Evolutionary conservation across 2,888 invertebrate genomes (phyloP).

Genomic region (Crepidodera aurea): DNA sequence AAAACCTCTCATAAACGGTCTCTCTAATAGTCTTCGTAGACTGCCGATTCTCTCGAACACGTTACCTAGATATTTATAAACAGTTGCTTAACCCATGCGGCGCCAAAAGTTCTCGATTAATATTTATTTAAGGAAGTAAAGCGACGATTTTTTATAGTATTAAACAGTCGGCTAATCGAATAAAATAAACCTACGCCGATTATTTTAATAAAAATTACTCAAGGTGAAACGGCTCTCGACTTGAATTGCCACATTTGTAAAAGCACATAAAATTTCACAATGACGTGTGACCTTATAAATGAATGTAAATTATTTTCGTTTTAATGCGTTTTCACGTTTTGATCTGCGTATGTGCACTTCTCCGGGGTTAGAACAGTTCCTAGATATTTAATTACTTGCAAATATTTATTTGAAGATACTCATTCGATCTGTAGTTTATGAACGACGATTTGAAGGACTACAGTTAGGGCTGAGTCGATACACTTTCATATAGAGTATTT

Average conservation of each 20-base stretch:
- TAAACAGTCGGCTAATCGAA: slow-evolving; percentile 21
- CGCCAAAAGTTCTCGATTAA: slow-evolving; percentile 29
- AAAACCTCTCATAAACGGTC: no score
- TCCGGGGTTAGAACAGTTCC: neutral
- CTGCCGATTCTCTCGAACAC: no score
- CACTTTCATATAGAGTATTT: no score
- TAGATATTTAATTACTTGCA: no score
- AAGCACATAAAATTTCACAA: slow-evolving; percentile 45
- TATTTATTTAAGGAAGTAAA: slow-evolving; percentile 37
- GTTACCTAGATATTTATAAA: slow-evolving; percentile 23
- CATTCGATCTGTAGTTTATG: no score
- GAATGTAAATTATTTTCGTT: slow-evolving; percentile 39
- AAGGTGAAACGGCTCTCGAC: slow-evolving; percentile 33
- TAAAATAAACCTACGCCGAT: slow-evolving; percentile 29
- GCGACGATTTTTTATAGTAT: slow-evolving; percentile 24
- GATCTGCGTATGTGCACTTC: slow-evolving; percentile 4
- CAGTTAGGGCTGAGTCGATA: no score
- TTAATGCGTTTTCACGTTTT: slow-evolving; percentile 29
- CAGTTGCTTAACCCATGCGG: slow-evolving; percentile 22
- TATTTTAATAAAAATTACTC: slow-evolving; percentile 29
- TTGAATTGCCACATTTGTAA: slow-evolving; percentile 33
- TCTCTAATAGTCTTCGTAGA: no score
- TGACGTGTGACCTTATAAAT: slow-evolving; percentile 44
- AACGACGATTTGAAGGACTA: no score
- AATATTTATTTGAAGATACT: no score